These are phyloP conservation scores for Channallabes apus DNA, from an alignment of 2,797 vertebrate species.

Conservation along the genomic window DNA sequence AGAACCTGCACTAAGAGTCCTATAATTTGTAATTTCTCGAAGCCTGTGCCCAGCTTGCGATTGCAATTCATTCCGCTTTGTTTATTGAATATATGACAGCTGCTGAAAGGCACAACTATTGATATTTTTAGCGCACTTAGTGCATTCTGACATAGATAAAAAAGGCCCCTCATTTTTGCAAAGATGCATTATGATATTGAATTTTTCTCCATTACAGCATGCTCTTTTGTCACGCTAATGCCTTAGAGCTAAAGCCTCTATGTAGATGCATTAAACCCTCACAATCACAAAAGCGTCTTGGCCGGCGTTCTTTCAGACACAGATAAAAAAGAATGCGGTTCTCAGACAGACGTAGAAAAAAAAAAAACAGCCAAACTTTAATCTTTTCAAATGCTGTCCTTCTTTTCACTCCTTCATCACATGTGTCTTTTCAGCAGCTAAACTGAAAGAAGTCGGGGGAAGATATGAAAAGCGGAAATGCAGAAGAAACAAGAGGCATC, in stretches of 20 bases:
- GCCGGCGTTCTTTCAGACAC: constrained; percentile 41
- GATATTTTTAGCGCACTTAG: constrained; percentile 52
- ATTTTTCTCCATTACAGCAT: constrained; percentile 43
- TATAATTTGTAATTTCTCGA: constrained; percentile 33
- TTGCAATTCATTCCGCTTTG: constrained; percentile 36
- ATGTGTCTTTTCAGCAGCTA: constrained; percentile 21
- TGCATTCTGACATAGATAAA: constrained; percentile 46
- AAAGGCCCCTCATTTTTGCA: constrained; percentile 24
- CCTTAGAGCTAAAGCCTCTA: constrained; percentile 48
- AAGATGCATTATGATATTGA: constrained; percentile 53
- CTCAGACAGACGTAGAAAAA: constrained; percentile 39
- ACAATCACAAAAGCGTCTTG: constrained; percentile 47
- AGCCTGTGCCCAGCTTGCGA: constrained; percentile 3
- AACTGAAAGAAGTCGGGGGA: neutral
- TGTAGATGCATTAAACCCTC: constrained; percentile 46
- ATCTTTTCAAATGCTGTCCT: constrained; percentile 46
- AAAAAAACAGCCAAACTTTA: constrained; percentile 43
- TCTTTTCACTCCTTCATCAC: constrained; percentile 23
- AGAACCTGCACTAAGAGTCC: constrained; percentile 16
- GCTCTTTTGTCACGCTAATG: constrained; percentile 52
- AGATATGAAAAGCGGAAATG: constrained; percentile 8
- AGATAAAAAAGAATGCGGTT: constrained; percentile 29
- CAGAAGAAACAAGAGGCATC: constrained; percentile 25
- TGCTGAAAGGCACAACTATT: constrained; percentile 46
- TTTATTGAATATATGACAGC: constrained; percentile 50